Percentiles rank a stretch among this genome's conserved stretches.
Conservation (phyloP, 1,140 invertebrate species). For the Calephelis virginiensis region DNA sequence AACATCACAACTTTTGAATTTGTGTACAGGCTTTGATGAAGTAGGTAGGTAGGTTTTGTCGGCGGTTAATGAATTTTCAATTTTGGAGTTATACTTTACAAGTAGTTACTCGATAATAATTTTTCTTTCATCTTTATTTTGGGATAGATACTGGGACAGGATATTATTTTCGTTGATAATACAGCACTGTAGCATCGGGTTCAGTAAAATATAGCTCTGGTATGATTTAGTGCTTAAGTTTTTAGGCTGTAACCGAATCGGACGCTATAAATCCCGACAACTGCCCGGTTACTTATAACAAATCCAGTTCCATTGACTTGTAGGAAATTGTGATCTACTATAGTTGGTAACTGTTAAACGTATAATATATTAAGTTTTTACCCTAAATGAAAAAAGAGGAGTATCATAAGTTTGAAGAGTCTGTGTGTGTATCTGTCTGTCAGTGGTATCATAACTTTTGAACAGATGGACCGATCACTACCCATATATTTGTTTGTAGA, state of each 20-base stretch:
- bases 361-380: too few relatives aligned
- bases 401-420: too few relatives aligned
- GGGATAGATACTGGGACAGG: constrained; percentile 27
- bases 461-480: too few relatives aligned
- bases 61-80: too few relatives aligned
- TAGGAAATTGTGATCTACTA: constrained; percentile 2
- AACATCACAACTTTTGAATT: too few relatives aligned
- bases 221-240: constrained; percentile 36
- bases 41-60: too few relatives aligned
- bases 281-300: constrained; percentile 25
- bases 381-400: too few relatives aligned
- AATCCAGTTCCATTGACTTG: constrained; percentile 23
- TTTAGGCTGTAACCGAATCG: constrained; percentile 36
- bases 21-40: too few relatives aligned
- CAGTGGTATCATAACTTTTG: too few relatives aligned
- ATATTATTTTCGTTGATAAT: constrained; percentile 39
- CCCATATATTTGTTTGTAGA: too few relatives aligned
- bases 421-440: too few relatives aligned
- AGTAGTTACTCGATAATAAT: not conserved
- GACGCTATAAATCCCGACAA: constrained; percentile 31
- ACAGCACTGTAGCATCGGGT: constrained; percentile 27
- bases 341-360: not conserved
- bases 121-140: constrained; percentile 22
- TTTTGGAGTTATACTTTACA: too few relatives aligned
- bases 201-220: constrained; percentile 28